Base-by-base conservation (phyloP, 2,888 invertebrate genomes). In the Ormyrus labotus region DNA sequence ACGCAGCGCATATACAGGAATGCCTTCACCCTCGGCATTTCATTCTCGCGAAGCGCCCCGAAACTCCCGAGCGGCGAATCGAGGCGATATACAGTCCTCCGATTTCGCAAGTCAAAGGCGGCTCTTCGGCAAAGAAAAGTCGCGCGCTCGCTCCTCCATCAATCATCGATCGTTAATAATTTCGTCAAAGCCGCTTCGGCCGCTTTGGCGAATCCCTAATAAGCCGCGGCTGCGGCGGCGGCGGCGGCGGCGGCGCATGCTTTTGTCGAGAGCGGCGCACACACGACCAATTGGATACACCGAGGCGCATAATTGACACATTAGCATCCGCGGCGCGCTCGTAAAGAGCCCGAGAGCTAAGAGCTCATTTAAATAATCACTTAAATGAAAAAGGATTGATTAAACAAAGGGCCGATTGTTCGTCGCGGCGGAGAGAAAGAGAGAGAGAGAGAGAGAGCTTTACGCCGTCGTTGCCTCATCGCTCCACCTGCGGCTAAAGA, bases 391-490 rank as follows among this genome's bases (percentile, higher is more conserved):
- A 78, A 81, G 81, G 75, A 75, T 75, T 75, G 78, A 78, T 78
- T 75, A 75, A 78, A 78, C 81, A 81, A 81, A 81, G 63, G 71
- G 55, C n/a, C 78, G 81, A 81, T 81, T 81, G 81, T 81, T 74
- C 63, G 69, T 34, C 9, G 55, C 55, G 34, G 34, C 34, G 34
- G 34, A 34, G 34, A 34, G 34, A 34, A 4, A 34, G 34, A 34
- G 34, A 34, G 34, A 34, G 34, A 34, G 34, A 34, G 34, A 34
- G 34, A 34, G 34, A 34, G 34, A 34, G 4, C 34, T 34, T 34
- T 34, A 6, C 8, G 7, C 10, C 58, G 55, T n/a, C n/a, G 8
- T 45, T 47, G 10, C 11, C 47, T 47, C 69, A 3, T 69, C 57
- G 19, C 48, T 63, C n/a, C 45, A 63, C 63, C 53, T 64, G 72